Evolutionary conservation across 2,888 invertebrate species (phyloP), one percentile per base, ranked within the genome.

Genomic region (Hoplodrina ambigua): DNA sequence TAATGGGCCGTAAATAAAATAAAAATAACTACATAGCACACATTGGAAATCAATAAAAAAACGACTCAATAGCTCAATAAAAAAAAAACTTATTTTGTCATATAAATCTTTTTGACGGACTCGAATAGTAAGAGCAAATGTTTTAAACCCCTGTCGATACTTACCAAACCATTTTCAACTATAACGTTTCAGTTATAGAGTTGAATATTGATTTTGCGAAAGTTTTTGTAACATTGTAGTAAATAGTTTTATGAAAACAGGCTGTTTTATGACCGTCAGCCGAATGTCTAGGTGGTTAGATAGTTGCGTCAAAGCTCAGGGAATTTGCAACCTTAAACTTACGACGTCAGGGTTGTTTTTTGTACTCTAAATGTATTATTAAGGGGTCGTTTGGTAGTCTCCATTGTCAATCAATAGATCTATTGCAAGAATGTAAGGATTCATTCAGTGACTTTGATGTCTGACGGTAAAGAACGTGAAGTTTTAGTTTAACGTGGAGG

Each of bases 231-330:
- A 87, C 88, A 85, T 81, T 80, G 83, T 80, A 82, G 70, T 81
- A 87, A 89, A 89, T 90, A 90, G 90, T 90, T 90, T 89, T 90
- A 89, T 89, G 90, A 90, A 90, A 89, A 89, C 89, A 89, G 89
- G 87, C 86, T 83, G 84, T 87, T 90, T 90, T 90, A 90, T 87
- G 87, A 86, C 85, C 81, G 80, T 81, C 80, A 86, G 86, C 84
- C 86, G 80, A 88, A 89, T 85, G 88, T 85, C 88, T 87, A 88
- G 87, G 86, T 89, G 85, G 87, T 82, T 81, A 82, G 84, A 85
- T 85, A 86, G 80, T 83, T 75, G 67, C 33, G 5, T 33, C 20
- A 20, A 46, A 33, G 17, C 11, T 50, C 58, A 66, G 10, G 15
- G 59, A 8, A 76, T 46, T 75, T 30, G 73, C 41, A 19, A 67